These are phyloP conservation scores for Embidobia sp. DNA, from an alignment of 2,888 invertebrate genomes.

Conservation along the genomic window DNA sequence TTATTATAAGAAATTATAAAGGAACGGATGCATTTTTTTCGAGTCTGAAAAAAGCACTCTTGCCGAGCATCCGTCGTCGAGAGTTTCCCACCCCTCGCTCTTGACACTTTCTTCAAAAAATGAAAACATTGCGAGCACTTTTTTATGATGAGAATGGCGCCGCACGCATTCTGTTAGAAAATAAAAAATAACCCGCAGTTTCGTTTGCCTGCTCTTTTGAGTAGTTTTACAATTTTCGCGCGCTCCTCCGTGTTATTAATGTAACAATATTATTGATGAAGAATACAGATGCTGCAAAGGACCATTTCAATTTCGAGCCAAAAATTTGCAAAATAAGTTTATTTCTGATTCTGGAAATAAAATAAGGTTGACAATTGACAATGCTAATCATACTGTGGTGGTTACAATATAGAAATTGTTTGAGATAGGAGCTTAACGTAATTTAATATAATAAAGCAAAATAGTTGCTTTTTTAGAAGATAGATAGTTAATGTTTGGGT, in stretches of 20 bases:
- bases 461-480: too few species aligned
- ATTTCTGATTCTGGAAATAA: too few species aligned
- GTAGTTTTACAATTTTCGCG: conserved; percentile 28
- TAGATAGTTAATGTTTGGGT: too few species aligned
- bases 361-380: too few species aligned
- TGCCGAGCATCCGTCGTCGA: conserved; percentile 42
- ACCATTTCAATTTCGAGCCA: too few species aligned
- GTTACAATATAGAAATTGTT: not conserved
- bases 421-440: too few species aligned
- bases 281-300: conserved; percentile 10
- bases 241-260: conserved; percentile 34
- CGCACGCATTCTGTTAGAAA: conserved; percentile 32
- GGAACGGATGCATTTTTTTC: conserved; percentile 51
- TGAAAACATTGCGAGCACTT: conserved; percentile 27
- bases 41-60: conserved; percentile 53
- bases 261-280: conserved; percentile 16
- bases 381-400: not conserved
- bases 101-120: conserved; percentile 44
- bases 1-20: conserved; percentile 46
- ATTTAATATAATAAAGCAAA: too few species aligned
- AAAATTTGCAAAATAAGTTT: too few species aligned
- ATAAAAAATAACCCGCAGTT: conserved; percentile 11
- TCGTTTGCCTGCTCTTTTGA: conserved; percentile 12
- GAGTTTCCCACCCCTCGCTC: conserved; percentile 39
- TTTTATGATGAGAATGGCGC: conserved; percentile 17